phyloP scores from a whole-genome alignment of 2,113 vertebrate species.

The Amblyornis subalaris region DNA sequence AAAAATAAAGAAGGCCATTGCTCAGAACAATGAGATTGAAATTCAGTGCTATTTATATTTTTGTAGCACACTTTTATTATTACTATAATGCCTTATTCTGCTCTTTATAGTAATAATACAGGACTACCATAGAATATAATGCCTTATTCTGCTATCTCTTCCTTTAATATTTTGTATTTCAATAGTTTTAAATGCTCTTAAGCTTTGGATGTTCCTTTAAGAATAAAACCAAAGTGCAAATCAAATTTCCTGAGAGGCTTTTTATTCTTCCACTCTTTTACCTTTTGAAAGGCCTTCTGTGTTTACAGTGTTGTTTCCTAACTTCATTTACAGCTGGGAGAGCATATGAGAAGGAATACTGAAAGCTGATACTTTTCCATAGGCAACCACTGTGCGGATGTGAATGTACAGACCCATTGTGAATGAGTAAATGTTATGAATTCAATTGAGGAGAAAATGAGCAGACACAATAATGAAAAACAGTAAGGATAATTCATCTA shows the following conservation, averaged over 20 bases:
- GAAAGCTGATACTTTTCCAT: conserved; percentile 33
- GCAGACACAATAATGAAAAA: not conserved
- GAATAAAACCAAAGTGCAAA: not conserved
- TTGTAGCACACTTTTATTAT: not conserved
- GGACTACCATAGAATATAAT: not conserved
- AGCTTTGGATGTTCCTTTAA: conserved; percentile 24
- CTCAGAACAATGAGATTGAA: conserved; percentile 5
- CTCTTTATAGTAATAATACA: not conserved
- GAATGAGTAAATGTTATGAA: not conserved
- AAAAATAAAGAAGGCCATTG: conserved; percentile 5
- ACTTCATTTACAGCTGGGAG: conserved; percentile 41
- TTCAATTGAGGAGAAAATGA: conserved; percentile 19
- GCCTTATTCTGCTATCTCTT: conserved; percentile 24
- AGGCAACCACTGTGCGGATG: not conserved
- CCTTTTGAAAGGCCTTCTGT: not conserved
- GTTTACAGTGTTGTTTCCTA: conserved; percentile 5
- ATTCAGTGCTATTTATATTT: conserved; percentile 45
- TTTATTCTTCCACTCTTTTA: not conserved
- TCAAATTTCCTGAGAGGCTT: not conserved
- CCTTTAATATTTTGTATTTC: conserved; percentile 41
- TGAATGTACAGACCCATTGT: not conserved
- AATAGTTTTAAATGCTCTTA: conserved; percentile 16
- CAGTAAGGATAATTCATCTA: not conserved
- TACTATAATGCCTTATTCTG: not conserved
- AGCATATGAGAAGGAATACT: not conserved